A percentile compares a stretch with the other conserved stretches of the same genome.
Evolutionary conservation across 2,113 vertebrate genomes (phyloP).

Genomic region (Amphiprion percula): DNA sequence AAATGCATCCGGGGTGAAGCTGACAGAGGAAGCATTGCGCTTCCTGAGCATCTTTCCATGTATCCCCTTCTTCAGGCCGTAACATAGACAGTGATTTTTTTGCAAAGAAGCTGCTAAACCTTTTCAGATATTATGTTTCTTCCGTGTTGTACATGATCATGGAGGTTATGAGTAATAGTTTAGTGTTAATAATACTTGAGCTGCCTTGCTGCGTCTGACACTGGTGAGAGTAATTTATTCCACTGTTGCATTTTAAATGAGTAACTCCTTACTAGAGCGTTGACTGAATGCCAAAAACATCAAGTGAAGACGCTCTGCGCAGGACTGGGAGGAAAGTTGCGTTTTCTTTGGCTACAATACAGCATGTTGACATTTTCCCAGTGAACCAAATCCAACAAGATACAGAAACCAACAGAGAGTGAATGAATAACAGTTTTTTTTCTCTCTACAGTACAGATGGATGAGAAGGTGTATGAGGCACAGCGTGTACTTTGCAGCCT

Average conservation of each 20-base stretch:
- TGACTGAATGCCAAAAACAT: neutral
- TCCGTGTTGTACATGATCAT: neutral
- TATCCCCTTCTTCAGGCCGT: no score
- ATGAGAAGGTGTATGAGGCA: neutral
- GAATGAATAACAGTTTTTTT: no score
- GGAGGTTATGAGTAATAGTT: neutral
- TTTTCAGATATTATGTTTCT: neutral
- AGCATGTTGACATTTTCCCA: neutral
- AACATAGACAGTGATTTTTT: no score
- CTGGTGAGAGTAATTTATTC: neutral
- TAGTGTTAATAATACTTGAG: neutral
- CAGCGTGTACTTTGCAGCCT: neutral
- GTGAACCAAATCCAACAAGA: slow-evolving; percentile 4
- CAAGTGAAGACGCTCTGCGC: neutral
- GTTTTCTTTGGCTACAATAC: neutral
- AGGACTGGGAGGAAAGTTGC: neutral
- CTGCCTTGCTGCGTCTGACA: neutral
- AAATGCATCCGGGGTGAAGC: no score
- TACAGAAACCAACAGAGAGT: neutral
- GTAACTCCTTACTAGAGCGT: neutral
- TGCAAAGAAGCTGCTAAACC: neutral
- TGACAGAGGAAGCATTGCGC: no score
- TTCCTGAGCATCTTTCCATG: no score
- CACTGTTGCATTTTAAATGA: neutral
- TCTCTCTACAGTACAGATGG: no score